Evolutionary conservation across 2,113 vertebrate species (phyloP), one percentile per base, ranked within the genome.

Genomic region (Phoxinus phoxinus): DNA sequence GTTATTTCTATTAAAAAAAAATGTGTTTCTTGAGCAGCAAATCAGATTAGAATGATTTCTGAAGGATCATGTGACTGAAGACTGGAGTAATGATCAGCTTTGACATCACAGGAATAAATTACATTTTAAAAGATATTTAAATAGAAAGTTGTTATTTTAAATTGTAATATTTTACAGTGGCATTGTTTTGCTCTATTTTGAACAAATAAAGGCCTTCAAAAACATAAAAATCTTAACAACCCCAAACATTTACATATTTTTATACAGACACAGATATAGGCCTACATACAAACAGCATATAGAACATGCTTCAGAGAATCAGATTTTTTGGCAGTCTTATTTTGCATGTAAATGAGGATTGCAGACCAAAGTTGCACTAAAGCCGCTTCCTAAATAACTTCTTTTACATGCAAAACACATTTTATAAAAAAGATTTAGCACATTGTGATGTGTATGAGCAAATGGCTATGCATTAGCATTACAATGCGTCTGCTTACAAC

Each of bases 401-500:
- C 9, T 86, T 80, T 89, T 86, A 21, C 63, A 77, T 17, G 59
- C 53, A 71, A 32, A 63, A 78, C 13, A 69, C 76, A 72, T 56
- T 35, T 86, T 86, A 83, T 85, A 27, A 25, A 89, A 80, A 85
- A 53, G 19, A 46, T 69, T 83, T 78, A 21, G 30, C 35, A 51
- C 61, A 86, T 77, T 85, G 83, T 76, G 53, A 23, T 82, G 37
- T 8, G 6, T 81, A 61, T 87, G 85, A 85, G 88, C 61, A 84
- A 86, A 92, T 7, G 21, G 17, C 27, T 35, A 5, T 6, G 17
- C 78, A 87, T 91, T 91, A 90, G 51, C 89, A 90, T 92, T 10
- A 91, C 76, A 90, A 84, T 88, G 27, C n/a, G 59, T 35, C 32
- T 63, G 6, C 37, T 17, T 51, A 71, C 25, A 79, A 30, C 23